Percentiles rank a stretch among this genome's conserved stretches.
These are phyloP conservation scores for Laticauda colubrina DNA, from an alignment of 2,113 vertebrate species.

Conservation along the genomic window DNA sequence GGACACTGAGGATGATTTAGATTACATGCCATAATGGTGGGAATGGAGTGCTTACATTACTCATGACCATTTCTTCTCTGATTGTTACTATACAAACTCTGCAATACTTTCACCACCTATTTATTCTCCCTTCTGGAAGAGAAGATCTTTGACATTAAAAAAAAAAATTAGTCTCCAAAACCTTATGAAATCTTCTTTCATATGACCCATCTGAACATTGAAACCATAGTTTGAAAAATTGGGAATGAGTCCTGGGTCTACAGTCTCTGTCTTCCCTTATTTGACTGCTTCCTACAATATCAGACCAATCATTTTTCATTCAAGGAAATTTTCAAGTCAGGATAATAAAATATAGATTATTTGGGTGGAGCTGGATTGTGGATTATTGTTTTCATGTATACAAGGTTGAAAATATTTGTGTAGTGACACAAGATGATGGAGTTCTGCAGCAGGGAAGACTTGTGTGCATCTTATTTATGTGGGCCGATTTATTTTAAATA, in stretches of 20 bases:
- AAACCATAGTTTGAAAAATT: neutral
- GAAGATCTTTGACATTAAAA: neutral
- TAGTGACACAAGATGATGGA: neutral
- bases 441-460: neutral
- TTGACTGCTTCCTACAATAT: neutral
- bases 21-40: neutral
- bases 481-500: slow-evolving; percentile 3
- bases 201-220: neutral
- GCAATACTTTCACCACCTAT: neutral
- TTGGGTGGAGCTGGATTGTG: neutral
- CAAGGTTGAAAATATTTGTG: neutral
- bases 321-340: neutral
- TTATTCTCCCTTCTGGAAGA: neutral
- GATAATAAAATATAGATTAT: neutral
- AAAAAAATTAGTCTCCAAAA: neutral
- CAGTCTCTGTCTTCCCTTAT: neutral
- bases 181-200: too few species aligned
- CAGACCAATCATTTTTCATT: neutral
- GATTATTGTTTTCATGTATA: neutral
- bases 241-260: neutral
- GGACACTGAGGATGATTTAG: neutral
- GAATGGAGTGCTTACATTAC: neutral
- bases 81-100: neutral
- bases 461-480: neutral
- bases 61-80: neutral